Evolutionary conservation across 2,113 vertebrate species (phyloP), one percentile per base, ranked within the genome.

Genomic region (Lates calcarifer): DNA sequence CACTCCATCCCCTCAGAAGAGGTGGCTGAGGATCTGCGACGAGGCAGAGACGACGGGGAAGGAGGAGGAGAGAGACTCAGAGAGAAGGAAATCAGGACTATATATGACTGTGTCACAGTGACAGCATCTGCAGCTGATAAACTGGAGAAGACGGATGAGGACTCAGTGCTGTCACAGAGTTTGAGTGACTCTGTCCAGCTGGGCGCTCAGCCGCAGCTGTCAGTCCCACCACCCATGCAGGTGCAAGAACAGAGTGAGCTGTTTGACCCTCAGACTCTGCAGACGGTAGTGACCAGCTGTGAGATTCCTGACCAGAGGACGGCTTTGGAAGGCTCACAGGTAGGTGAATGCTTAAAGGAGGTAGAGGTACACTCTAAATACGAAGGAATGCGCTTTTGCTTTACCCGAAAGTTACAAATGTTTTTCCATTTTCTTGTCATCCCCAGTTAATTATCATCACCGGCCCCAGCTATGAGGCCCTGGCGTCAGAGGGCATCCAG

Each of bases 361-460:
- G 33, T 63, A 7, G 35, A 26, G 17, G 12, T n/a, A n/a, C 7
- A 18, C 20, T 0, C 2, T 49, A 24, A 5, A 18, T 47, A 20
- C 5, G 5, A 13, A 26, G n/a, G 51, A 24, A 5, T 55, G n/a
- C 14, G 47, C 20, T 22, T 10, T 49, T 10, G 8, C n/a, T 55
- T 55, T 57, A 29, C 9, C 10, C 22, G 41, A 28, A 37, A 56
- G 35, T 47, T 11, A 35, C n/a, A 2, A 0, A 14, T 47, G 20
- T 47, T 11, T 24, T 12, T 24, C 6, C 1, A 12, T 39, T 28
- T 43, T 51, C 13, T 31, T 45, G 10, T 74, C 1, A 3, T 15
- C 56, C 37, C 28, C 31, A 97, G 94, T 91, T 98, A 55, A 97
- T 98, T 51, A 97, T 98, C 91, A 97, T 98, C 45, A 96, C 97